phyloP scores from a whole-genome alignment of 1,140 invertebrate species.

The Cotesia chilonis region DNA sequence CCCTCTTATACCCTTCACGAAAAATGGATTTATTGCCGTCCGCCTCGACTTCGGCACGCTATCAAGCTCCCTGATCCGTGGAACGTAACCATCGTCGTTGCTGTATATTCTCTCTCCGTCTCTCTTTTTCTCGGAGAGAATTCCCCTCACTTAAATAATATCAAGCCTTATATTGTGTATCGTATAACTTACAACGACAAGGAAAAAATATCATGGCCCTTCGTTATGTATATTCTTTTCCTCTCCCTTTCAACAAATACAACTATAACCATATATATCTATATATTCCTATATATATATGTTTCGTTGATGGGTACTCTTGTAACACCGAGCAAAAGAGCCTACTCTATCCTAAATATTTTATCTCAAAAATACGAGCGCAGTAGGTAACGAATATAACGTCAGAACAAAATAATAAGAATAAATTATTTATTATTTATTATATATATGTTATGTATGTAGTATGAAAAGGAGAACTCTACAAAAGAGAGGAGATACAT shows the following conservation, averaged over 20 bases:
- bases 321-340: neutral
- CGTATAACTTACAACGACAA: slow-evolving; percentile 7
- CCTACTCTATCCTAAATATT: slow-evolving; percentile 7
- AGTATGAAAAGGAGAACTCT: no score
- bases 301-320: no score
- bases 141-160: slow-evolving; percentile 12
- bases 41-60: slow-evolving; percentile 67
- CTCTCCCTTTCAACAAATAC: neutral
- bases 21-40: slow-evolving; percentile 68
- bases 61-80: slow-evolving; percentile 67
- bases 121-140: slow-evolving; percentile 5
- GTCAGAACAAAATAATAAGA: slow-evolving; percentile 5
- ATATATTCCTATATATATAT: slow-evolving; percentile 14
- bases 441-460: neutral
- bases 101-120: slow-evolving; percentile 35
- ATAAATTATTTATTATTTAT: slow-evolving; percentile 6
- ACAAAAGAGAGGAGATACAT: no score
- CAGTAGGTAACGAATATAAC: neutral
- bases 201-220: slow-evolving; percentile 9
- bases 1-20: slow-evolving; percentile 61
- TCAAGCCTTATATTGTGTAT: neutral
- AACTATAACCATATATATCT: no score
- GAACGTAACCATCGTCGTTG: slow-evolving; percentile 60
- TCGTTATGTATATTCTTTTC: slow-evolving; percentile 18
- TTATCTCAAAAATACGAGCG: slow-evolving; percentile 8